Evolutionary conservation across 2,888 invertebrate genomes (phyloP).

Genomic region (Rotaria sp.): DNA sequence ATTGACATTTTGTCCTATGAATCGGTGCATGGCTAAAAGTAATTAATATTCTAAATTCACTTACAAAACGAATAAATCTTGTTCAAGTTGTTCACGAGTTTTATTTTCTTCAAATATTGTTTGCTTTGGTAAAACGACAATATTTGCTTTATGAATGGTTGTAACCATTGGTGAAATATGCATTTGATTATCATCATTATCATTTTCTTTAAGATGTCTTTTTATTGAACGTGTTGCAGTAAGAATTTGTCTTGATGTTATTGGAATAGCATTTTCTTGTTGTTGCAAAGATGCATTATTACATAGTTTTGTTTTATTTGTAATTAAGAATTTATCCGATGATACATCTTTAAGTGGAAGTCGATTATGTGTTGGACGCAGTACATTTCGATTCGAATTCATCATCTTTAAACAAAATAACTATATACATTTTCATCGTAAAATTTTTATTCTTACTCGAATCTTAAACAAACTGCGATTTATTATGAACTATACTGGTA

Average conservation of each 20-base stretch:
- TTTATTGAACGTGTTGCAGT: neutral
- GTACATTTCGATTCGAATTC: constrained; percentile 2
- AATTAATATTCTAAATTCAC: no score
- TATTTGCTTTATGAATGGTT: neutral
- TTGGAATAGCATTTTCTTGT: neutral
- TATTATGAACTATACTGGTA: neutral
- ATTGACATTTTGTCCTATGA: no score
- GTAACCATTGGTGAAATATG: neutral
- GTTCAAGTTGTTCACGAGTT: neutral
- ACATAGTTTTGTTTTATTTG: neutral
- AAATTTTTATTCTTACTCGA: neutral
- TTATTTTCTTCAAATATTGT: neutral
- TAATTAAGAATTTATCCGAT: neutral
- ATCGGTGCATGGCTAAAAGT: no score
- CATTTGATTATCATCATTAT: neutral
- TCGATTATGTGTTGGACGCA: constrained; percentile 10
- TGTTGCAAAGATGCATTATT: neutral
- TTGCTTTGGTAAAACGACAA: neutral
- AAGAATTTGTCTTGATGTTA: neutral
- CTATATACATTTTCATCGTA: no score
- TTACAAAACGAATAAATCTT: neutral
- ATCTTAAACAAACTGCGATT: neutral
- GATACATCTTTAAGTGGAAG: neutral
- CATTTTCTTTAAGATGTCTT: neutral
- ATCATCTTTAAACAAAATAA: neutral